phyloP scores from a whole-genome alignment of 2,888 invertebrate species.

The Lottia gigantea region DNA sequence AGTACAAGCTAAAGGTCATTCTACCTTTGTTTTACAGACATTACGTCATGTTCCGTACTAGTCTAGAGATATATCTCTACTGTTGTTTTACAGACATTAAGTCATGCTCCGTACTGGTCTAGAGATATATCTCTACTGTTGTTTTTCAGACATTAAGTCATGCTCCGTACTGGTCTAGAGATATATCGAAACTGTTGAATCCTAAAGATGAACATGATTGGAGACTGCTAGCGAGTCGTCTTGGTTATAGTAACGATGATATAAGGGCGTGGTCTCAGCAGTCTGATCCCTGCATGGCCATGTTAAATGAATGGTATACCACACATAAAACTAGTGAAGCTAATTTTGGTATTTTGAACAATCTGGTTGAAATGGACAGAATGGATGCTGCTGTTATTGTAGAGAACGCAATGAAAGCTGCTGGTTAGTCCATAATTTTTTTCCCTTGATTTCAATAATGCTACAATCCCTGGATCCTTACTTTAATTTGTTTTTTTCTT shows the following conservation, averaged over 20 bases:
- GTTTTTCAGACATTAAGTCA: constrained; percentile 57
- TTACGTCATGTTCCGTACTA: no score
- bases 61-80: no score
- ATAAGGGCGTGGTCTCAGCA: constrained; percentile 62
- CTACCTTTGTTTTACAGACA: no score
- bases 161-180: constrained; percentile 63
- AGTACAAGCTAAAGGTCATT: no score
- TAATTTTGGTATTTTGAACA: constrained; percentile 50
- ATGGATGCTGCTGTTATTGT: constrained; percentile 59
- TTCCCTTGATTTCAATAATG: no score
- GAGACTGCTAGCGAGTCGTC: constrained; percentile 59
- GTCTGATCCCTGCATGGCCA: constrained; percentile 62
- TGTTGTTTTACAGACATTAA: no score
- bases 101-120: no score
- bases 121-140: no score
- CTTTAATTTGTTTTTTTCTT: no score
- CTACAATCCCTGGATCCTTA: no score
- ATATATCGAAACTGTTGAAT: constrained; percentile 61
- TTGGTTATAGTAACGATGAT: constrained; percentile 62
- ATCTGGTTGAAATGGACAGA: constrained; percentile 61
- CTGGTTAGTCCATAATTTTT: constrained; percentile 34
- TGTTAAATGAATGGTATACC: constrained; percentile 65
- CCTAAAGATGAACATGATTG: constrained; percentile 57
- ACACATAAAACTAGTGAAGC: constrained; percentile 63
- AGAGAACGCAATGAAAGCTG: constrained; percentile 59